These are phyloP conservation scores for Penaeus vannamei DNA, from an alignment of 1,140 invertebrate species.

Conservation along the genomic window DNA sequence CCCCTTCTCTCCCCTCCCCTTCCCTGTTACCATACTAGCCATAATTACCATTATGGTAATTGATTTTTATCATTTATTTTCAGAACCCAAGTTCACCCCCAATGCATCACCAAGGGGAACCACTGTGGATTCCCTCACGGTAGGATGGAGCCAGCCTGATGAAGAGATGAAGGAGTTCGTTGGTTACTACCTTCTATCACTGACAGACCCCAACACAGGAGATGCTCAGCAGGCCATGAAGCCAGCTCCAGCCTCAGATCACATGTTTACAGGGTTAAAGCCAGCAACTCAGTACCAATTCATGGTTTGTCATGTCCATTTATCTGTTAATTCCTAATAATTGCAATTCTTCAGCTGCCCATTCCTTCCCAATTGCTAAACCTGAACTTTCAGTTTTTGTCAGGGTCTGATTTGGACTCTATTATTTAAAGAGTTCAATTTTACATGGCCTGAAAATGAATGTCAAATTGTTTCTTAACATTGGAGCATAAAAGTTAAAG, in stretches of 20 bases:
- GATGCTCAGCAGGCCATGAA: conserved; percentile 58
- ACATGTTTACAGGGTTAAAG: conserved; percentile 83
- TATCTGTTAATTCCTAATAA: too few relatives aligned
- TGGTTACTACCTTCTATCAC: conserved; percentile 57
- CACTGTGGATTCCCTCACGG: conserved; percentile 61
- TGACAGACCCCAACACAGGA: conserved; percentile 50
- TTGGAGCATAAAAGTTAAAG: conserved; percentile 29
- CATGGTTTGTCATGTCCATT: conserved; percentile 74
- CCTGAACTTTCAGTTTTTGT: too few relatives aligned
- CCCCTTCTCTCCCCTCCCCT: too few relatives aligned
- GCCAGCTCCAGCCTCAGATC: conserved; percentile 38
- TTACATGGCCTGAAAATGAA: too few relatives aligned
- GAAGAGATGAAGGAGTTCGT: conserved; percentile 50
- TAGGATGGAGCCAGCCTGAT: conserved; percentile 56
- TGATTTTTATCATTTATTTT: background rate
- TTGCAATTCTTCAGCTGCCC: background rate
- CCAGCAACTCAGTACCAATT: conserved; percentile 85
- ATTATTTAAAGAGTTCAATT: background rate
- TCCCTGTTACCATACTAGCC: background rate
- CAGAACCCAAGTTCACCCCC: conserved; percentile 62
- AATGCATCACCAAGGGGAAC: conserved; percentile 59
- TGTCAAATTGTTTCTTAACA: background rate
- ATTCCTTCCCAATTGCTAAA: background rate
- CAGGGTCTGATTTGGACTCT: too few relatives aligned
- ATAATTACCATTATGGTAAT: background rate